Base-by-base conservation (phyloP, 2,113 vertebrate species). In the Catagonus wagneri region DNA sequence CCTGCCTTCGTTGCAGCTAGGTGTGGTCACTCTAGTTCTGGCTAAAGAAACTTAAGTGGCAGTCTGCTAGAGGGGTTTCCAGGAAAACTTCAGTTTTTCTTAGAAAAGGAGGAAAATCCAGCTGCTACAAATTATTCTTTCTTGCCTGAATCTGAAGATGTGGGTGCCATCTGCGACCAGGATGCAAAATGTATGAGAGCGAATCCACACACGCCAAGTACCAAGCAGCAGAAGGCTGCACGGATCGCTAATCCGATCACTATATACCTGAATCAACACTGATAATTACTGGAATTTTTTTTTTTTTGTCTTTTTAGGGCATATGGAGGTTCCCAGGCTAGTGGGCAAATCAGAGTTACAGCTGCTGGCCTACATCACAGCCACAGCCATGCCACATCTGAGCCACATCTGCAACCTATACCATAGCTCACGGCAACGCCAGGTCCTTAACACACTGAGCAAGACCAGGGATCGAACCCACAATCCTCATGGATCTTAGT, bases 51-150 rank as follows among this genome's bases (percentile, higher is more conserved):
- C 2, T 4, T 32, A 50, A 95, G 20, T 44, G 69, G 50, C 29
- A 90, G 39, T 90, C 27, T 50, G 17, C 16, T 20, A 44, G 50
- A 61, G 14, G 19, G 19, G 3, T 20, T 65, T 78, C 50, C n/a
- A 93, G 78, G 78, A 83, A 96, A 54, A 52, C 8, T 39, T 50
- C 63, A 27, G 27, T 7, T 71, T 92, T 87, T 87, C 88, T 83
- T 79, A 72, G 17, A 29, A 87, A 72, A 91, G 25, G 68, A 92
- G 39, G 58, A 95, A 75, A 58, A 15, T 1, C 7, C 23, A 79
- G 15, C 4, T 11, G 20, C 54, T n/a, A 32, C 0, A 52, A 7
- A 60, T 23, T 50, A 29, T 8, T 27, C 2, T 66, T 15, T 89
- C 39, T 68, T 13, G 15, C 29, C 17, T 32, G 15, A 83, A 69